These are phyloP conservation scores for Acanthosepion pharaonis DNA, from an alignment of 2,888 invertebrate genomes.

Conservation along the genomic window DNA sequence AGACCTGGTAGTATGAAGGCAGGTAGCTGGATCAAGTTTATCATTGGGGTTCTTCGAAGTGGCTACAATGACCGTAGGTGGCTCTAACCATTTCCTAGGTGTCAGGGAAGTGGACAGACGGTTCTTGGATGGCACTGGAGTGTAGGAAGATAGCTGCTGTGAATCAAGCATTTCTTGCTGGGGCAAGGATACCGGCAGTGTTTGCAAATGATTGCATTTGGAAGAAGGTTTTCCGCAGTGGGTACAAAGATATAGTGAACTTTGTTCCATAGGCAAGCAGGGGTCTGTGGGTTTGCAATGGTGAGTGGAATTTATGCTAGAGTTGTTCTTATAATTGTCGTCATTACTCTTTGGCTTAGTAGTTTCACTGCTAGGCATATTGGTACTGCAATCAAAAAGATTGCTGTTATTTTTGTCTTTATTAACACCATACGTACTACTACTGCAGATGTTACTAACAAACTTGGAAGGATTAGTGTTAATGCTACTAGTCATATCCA, in stretches of 20 bases:
- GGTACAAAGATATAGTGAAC: background rate
- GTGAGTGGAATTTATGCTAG: background rate
- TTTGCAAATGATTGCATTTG: background rate
- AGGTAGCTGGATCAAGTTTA: background rate
- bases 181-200: background rate
- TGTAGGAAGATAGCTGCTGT: background rate
- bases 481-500: no score
- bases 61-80: slow-evolving; percentile 36
- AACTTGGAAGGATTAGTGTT: background rate
- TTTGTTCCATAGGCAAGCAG: background rate
- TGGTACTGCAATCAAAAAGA: background rate
- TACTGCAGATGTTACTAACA: background rate
- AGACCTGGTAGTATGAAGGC: background rate
- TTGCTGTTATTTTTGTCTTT: background rate
- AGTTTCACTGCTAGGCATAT: background rate
- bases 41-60: background rate
- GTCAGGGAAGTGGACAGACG: background rate
- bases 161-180: background rate
- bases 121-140: background rate
- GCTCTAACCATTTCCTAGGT: slow-evolving; percentile 38
- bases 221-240: slow-evolving; percentile 1
- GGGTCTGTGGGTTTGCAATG: background rate
- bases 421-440: background rate
- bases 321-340: background rate
- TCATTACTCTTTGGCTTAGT: background rate